Evolutionary conservation across 2,113 vertebrate genomes (phyloP), one percentile per base, ranked within the genome.

Genomic region (Scomber japonicus): DNA sequence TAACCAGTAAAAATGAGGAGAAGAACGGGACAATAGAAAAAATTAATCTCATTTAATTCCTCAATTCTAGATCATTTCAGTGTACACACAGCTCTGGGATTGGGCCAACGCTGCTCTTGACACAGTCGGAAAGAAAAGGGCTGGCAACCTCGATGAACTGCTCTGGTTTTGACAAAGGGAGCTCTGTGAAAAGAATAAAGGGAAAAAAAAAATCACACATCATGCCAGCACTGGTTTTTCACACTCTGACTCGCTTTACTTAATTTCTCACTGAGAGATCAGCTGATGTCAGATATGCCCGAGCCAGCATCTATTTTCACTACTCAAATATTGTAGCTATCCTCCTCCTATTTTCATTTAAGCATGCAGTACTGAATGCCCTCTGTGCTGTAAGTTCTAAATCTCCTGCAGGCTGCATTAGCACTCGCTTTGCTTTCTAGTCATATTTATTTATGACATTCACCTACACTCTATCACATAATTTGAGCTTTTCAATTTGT

Each of bases 111-210:
- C 59, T 65, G 61, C 70, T 84, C 79, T 69, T 86, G 56, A 87
- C 62, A 45, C 35, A 16, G 69, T 61, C 30, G 83, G 78, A 88
- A 46, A 94, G 77, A 76, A 95, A 94, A 63, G 92, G 91, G 78
- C 93, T 95, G 81, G 88, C 88, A 53, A 95, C 81, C 73, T 93
- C 91, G 48, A 95, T 85, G 85, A 93, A 94, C 77, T 79, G 60
- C 44, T 93, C 87, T 31, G 89, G 90, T 78, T 93, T 92, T 70
- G 88, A 84, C 69, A 91, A 76, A 44, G 69, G 68, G 11, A 82
- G 55, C 71, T 88, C 94, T 95, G 87, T 10, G 56, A 85, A 82
- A 75, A 46, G 11, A 63, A 19, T 66, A 59, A 67, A 66, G 17
- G 17, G 24, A n/a, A 55, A 49, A 40, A 79, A 76, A 31, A 56